Percentiles rank a stretch among this genome's conserved stretches.
Evolutionary conservation across 2,888 invertebrate genomes (phyloP).

Genomic region (Chymomyza procnemis): DNA sequence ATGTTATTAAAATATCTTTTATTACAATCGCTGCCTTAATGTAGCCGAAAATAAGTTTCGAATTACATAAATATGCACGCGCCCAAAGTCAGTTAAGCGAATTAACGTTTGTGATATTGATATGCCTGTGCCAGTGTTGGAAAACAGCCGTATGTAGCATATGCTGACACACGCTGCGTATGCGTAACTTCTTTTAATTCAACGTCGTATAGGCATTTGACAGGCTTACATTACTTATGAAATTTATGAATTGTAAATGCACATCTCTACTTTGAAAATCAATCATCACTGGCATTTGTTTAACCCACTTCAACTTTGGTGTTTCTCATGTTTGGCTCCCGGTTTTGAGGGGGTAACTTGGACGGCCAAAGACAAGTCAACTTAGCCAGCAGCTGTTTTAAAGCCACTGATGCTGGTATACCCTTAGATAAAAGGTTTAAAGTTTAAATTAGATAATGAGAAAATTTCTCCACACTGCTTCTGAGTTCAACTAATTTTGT

Average conservation of each 20-base stretch:
- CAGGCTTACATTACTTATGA: background rate
- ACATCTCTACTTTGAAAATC: conserved; percentile 27
- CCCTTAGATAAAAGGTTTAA: too few species aligned
- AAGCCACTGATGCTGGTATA: too few species aligned
- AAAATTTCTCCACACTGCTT: too few species aligned
- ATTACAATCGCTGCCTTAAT: background rate
- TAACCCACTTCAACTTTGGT: background rate
- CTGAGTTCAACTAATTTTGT: too few species aligned
- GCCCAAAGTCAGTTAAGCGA: conserved; percentile 41
- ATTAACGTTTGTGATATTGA: conserved; percentile 66
- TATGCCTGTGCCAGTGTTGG: conserved; percentile 22
- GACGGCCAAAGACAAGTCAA: background rate
- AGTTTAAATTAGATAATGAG: too few species aligned
- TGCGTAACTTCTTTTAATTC: conserved; percentile 13
- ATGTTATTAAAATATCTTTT: conserved; percentile 46
- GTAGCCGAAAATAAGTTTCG: conserved; percentile 22
- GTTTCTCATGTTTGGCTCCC: background rate
- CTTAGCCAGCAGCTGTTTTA: background rate
- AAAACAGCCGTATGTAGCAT: too few species aligned
- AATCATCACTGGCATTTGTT: conserved; percentile 18
- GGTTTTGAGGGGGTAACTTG: background rate
- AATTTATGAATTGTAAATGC: conserved; percentile 42
- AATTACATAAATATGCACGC: conserved; percentile 29
- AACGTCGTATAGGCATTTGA: background rate
- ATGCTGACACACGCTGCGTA: conserved; percentile 24